Evolutionary conservation across 2,113 vertebrate species (phyloP), one percentile per base, ranked within the genome.

Genomic region (Halcyon senegalensis): DNA sequence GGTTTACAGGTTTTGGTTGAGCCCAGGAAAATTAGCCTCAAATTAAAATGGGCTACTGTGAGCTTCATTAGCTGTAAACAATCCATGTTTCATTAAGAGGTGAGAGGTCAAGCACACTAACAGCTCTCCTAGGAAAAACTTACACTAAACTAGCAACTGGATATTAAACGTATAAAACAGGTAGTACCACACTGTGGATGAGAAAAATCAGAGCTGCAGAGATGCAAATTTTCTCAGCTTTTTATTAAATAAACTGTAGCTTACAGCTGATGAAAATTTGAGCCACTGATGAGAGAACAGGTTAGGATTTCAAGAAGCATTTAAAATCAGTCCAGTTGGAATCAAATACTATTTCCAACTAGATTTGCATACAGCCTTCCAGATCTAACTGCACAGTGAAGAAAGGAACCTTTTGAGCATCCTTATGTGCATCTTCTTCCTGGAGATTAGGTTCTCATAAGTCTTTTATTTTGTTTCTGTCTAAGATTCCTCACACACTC

Each of bases 101-200:
- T 87, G 16, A 91, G 79, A 95, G 75, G 63, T 55, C 84, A 89
- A 92, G 41, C 66, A 53, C 69, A 67, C n/a, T 81, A 89, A 90
- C 17, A 67, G 5, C 43, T 87, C 85, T 93, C 79, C 41, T 74
- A 94, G 88, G 80, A 87, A 92, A 81, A 89, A 55, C 24, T 64
- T 94, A 75, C 17, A 70, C 35, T 85, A 51, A 48, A 94, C 16
- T 5, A 94, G 58, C 53, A 94, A 94, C 43, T 80, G 72, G 55
- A 90, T 95, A 96, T 96, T 97, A 96, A 96, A 97, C 41, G 80
- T 94, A 94, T 96, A 96, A 96, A 78, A 96, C 24, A 96, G 87
- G 59, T 66, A 69, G n/a, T 11, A 75, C 16, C 17, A 93, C 15
- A 53, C 19, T 21, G 41, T 2, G 4, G 6, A n/a, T 92, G 31